Evolutionary conservation across 2,113 vertebrate genomes (phyloP), one percentile per base, ranked within the genome.

Genomic region (Sciurus niger): DNA sequence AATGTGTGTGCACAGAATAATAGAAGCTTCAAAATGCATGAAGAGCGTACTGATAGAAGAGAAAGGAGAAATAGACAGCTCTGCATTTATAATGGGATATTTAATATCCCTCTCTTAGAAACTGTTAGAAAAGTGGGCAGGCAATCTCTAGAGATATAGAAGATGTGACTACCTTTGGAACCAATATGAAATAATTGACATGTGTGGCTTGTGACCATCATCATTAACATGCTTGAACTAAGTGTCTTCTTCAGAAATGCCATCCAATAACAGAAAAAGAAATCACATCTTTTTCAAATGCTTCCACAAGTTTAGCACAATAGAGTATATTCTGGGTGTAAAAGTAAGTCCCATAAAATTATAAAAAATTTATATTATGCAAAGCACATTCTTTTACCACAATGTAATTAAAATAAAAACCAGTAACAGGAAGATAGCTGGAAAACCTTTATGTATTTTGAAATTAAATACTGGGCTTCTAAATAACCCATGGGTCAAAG

Each of bases 351-450:
- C n/a, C n/a, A 70, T 9, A 2, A 83, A 94, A 94, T 92, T 63
- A 32, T 12, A 43, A 90, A 92, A 11, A 0, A 76, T 30, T 1
- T 14, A 85, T 79, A 53, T 86, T 48, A 86, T 73, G 18, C 14
- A 72, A 13, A 48, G 14, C 8, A 8, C 73, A 65, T 51, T 73
- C 12, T 77, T 70, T 92, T 65, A 51, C 3, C 51, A 94, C 53
- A 94, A 70, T 8, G 72, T 85, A 77, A 86, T 97, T 92, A 89
- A 89, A 77, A 77, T 65, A 73, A 24, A 94, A 78, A 74, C 37
- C 72, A 79, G 2, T 53, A 80, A 6, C 25, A 85, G n/a, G 24
- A 94, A 83, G 32, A 37, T 58, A 67, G 30, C 13, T 94, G 24
- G 40, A 70, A 85, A 65, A 89, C 72, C 18, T 83, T 82, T 72